A percentile compares a stretch with the other conserved stretches of the same genome.
These are phyloP conservation scores for Schizopygopsis malacanthus DNA, from an alignment of 2,797 vertebrate genomes.

Conservation along the genomic window DNA sequence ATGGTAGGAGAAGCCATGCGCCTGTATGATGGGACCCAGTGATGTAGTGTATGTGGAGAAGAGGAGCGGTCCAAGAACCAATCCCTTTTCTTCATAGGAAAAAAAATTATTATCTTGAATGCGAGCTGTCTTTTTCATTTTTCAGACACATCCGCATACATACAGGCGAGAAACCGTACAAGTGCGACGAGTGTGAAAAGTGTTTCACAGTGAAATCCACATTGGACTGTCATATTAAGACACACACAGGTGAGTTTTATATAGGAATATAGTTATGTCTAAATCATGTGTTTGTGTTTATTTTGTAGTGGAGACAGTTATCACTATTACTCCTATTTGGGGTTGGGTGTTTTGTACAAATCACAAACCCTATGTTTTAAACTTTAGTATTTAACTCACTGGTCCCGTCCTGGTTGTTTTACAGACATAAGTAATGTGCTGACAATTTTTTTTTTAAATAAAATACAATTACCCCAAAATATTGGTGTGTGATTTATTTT, in stretches of 20 bases:
- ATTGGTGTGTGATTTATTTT: neutral
- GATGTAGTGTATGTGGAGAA: too few species aligned
- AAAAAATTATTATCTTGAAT: neutral
- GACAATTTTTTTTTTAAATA: too few species aligned
- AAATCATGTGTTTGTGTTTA: neutral
- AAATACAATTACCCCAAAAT: too few species aligned
- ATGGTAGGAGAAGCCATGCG: too few species aligned
- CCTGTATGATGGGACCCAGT: too few species aligned
- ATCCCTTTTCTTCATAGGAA: too few species aligned
- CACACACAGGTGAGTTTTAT: conserved; percentile 87
- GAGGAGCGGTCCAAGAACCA: too few species aligned
- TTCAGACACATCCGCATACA: conserved; percentile 95
- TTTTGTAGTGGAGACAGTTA: neutral
- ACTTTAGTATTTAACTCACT: neutral
- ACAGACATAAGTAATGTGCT: neutral
- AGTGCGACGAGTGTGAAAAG: conserved; percentile 96
- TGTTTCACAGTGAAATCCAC: conserved; percentile 99
- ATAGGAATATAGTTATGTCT: neutral
- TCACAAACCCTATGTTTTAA: neutral
- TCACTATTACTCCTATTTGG: neutral
- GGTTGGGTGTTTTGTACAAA: neutral
- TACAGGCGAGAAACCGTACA: conserved; percentile 96
- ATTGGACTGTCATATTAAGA: conserved; percentile 96
- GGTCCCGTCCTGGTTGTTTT: neutral
- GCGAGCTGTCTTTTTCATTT: neutral